Percentiles rank a stretch among this genome's conserved stretches.
phyloP scores from a whole-genome alignment of 2,888 invertebrate species.

The Hirtodrosophila alboralis region DNA sequence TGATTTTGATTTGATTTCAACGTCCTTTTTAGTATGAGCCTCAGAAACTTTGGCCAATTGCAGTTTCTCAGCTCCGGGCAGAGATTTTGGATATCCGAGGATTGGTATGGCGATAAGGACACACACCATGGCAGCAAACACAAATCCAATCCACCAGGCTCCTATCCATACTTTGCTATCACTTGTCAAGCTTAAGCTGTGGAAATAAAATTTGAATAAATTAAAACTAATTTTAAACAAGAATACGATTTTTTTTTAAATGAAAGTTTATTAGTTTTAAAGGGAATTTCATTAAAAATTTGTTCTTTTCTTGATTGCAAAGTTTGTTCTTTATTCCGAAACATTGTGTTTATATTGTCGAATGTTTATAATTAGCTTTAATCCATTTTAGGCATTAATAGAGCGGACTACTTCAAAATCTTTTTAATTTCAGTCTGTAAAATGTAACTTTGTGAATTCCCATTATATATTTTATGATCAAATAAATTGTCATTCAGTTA shows the following conservation, averaged over 20 bases:
- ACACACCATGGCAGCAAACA: slow-evolving; percentile 88
- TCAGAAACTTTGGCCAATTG: slow-evolving; percentile 88
- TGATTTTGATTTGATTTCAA: slow-evolving; percentile 68
- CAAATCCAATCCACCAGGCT: slow-evolving; percentile 94
- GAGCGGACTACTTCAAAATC: not conserved
- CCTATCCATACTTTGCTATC: slow-evolving; percentile 92
- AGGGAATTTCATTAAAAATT: too few relatives aligned
- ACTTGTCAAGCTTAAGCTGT: slow-evolving; percentile 88
- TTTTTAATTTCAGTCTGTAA: not conserved
- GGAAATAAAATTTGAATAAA: too few relatives aligned
- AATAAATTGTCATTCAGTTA: slow-evolving; percentile 40
- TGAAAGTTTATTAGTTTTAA: too few relatives aligned
- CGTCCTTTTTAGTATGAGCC: slow-evolving; percentile 86
- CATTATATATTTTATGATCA: slow-evolving; percentile 12
- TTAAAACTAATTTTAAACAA: too few relatives aligned
- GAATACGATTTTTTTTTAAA: too few relatives aligned
- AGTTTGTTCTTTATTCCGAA: too few relatives aligned
- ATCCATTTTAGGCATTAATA: too few relatives aligned
- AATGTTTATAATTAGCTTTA: too few relatives aligned
- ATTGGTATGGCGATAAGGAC: slow-evolving; percentile 89
- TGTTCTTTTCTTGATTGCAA: too few relatives aligned
- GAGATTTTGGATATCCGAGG: slow-evolving; percentile 89
- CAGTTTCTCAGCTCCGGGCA: slow-evolving; percentile 90
- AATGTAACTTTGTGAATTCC: not conserved
- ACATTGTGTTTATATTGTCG: too few relatives aligned